Evolutionary conservation across 1,140 invertebrate genomes (phyloP), one percentile per base, ranked within the genome.

Genomic region (Drusus annulatus): DNA sequence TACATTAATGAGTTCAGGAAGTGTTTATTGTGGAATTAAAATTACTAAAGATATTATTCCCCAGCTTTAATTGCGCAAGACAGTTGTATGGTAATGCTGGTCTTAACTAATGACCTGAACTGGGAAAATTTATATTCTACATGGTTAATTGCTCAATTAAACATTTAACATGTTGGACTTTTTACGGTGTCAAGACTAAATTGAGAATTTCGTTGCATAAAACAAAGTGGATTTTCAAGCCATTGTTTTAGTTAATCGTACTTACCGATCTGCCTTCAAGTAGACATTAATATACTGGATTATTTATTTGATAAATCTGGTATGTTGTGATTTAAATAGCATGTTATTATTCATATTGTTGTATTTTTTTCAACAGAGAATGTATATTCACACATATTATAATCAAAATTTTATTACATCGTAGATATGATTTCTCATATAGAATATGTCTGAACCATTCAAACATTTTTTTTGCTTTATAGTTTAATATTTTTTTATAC

Each of bases 91-190:
- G 63, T 36, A 68, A 50, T 68, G 31, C 63, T 36, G 63, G 31
- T 19, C 60, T 23, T 63, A 28, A 68, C 25, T 68, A 68, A 68
- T 68, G 28, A 16, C 19, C 3, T 4, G 2, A 31, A 31, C 16
- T n/a, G 60, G 36, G 63, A 13, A 17, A 68, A 45, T 68, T 68
- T 68, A 68, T 68, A 36, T 68, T 45, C 25, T 19, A 68, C 36
- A 45, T 45, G 36, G 31, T 45, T 68, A 68, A 68, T 68, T 68
- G 63, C 50, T 68, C 63, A 68, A 36, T 68, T 68, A 68, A 68
- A 45, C 63, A 68, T 68, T 68, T 68, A 68, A 45, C 63, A 68
- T 68, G 31, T 68, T 36, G 63, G 63, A 50, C 16, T 45, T 68
- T 68, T 68, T 68, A 21, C 63, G 5, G 15, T 28, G 36, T 21